phyloP scores from a whole-genome alignment of 2,888 invertebrate species.

The Heliconius aoede region DNA sequence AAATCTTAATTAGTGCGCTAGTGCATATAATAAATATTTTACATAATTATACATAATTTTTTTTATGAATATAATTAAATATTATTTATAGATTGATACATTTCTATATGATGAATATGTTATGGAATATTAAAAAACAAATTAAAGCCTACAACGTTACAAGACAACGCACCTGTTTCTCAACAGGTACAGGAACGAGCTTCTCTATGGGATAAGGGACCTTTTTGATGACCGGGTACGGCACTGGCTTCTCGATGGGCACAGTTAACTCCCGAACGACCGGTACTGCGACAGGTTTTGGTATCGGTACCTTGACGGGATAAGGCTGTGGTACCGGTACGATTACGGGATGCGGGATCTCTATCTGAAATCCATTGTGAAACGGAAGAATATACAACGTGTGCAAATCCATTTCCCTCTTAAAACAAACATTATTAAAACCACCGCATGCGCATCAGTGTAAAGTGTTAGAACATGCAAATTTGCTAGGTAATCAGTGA shows the following conservation, averaged over 20 bases:
- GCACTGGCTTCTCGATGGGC: slow-evolving; percentile 85
- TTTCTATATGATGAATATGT: background rate
- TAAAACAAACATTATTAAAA: slow-evolving; percentile 3
- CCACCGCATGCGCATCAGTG: background rate
- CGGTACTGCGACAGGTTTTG: slow-evolving; percentile 88
- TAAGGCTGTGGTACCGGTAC: slow-evolving; percentile 90
- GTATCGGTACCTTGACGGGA: slow-evolving; percentile 88
- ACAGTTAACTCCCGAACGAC: slow-evolving; percentile 84
- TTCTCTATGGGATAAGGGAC: slow-evolving; percentile 90
- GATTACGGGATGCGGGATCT: slow-evolving; percentile 89
- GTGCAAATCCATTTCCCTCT: slow-evolving; percentile 36
- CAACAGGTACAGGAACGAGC: slow-evolving; percentile 88
- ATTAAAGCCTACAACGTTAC: background rate
- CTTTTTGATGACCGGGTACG: slow-evolving; percentile 88
- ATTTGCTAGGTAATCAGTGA: slow-evolving; percentile 2
- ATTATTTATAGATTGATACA: background rate
- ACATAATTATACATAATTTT: slow-evolving; percentile 20
- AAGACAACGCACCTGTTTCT: slow-evolving; percentile 84
- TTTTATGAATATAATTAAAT: too few relatives aligned
- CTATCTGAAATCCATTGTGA: slow-evolving; percentile 78
- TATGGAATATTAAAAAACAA: background rate
- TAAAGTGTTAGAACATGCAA: slow-evolving; percentile 10
- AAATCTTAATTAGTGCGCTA: slow-evolving; percentile 22
- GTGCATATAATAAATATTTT: slow-evolving; percentile 17
- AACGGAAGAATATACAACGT: slow-evolving; percentile 33